Percentiles rank a stretch among this genome's conserved stretches.
phyloP scores from a whole-genome alignment of 2,797 vertebrate species.

The Rhabdophis nuchalis region DNA sequence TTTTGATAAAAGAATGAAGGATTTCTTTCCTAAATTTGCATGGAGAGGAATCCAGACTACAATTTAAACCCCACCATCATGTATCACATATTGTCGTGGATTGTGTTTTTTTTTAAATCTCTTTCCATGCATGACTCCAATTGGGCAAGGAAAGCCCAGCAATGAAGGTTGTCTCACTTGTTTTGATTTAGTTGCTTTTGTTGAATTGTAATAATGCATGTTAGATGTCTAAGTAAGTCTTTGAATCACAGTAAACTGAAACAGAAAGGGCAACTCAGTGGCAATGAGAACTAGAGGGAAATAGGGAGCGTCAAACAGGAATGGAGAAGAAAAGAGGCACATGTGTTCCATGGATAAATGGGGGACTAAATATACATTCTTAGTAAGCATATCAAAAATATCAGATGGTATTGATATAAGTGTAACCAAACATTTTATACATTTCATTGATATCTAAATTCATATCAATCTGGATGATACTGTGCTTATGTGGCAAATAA shows the following conservation, averaged over 20 bases:
- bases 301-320: not conserved
- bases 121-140: not conserved
- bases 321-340: constrained; percentile 24
- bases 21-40: not conserved
- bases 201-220: not conserved
- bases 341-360: not conserved
- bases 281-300: not conserved
- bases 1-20: not conserved
- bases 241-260: constrained; percentile 9
- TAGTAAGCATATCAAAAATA: not conserved
- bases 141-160: not conserved
- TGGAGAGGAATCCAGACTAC: not conserved
- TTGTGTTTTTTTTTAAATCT: not conserved
- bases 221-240: constrained; percentile 6
- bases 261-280: constrained; percentile 11
- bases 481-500: not conserved
- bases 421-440: rapidly evolving
- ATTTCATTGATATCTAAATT: not conserved
- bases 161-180: not conserved
- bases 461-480: not conserved
- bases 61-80: not conserved
- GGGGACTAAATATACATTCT: not conserved
- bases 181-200: not conserved
- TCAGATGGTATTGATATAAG: not conserved
- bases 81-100: not conserved